Base-by-base conservation (phyloP, 92 coral and sea anemone species). In the Parazoanthus darwini region DNA sequence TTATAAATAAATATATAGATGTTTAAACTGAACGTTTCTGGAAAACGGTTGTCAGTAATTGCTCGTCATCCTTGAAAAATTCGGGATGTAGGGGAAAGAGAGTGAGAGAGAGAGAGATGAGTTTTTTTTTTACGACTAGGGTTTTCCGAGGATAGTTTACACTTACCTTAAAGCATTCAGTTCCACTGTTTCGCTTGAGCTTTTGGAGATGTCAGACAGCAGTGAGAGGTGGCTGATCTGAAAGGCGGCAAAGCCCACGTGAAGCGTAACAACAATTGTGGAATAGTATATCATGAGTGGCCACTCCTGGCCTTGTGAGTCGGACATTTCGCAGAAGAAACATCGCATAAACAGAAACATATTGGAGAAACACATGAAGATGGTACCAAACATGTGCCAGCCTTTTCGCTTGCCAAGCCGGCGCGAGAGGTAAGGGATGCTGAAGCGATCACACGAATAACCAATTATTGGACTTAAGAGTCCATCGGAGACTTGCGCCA, bases 201-300 rank as follows among this genome's bases (percentile, higher is more conserved):
- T 82, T 39, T 23, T 84, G 39, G 94, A 82, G 29, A 89, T 88
- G 18, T 86, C 85, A 0, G 96, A 82, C 58, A 93, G 29, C 59
- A 93, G 78, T 18, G 96, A 84, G 80, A 91, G 90, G 46, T 93
- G 94, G 44, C 92, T 91, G 81, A 91, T 91, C 74, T 93, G 92
- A 54, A 91, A 85, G 48, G 91, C 78, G 36, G 89, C 89, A 36
- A 86, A 93, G 18, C 90, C 91, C 43, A 91, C 67, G 38, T 91
- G 89, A 9, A 77, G 74, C 18, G 89, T 78, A 0, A 89, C 80
- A 1, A 80, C 74, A 48, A 89, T 25, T 36, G 80, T 1, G 1
- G 90, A 77, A 65, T 82, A 94, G 63, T 85, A 80, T 6, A 56
- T 54, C 10, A 91, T 70, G 1, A 85, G 88, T 1, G 87, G 82